Evolutionary conservation across 1,140 invertebrate species (phyloP).

Genomic region (Brachionus rubens): DNA sequence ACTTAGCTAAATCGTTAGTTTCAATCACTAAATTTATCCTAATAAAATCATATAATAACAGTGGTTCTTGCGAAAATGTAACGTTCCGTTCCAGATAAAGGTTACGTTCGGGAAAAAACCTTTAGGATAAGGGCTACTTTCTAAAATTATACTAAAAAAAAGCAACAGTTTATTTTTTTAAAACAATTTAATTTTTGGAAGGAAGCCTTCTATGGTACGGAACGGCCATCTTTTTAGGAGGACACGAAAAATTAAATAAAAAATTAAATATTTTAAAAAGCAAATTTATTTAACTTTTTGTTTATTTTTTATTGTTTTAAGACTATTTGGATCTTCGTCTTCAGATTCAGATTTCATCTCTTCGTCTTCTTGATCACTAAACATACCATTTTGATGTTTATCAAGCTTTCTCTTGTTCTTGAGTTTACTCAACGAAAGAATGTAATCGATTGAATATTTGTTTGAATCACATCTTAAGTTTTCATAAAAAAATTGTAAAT

Average conservation of each 20-base stretch:
- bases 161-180: no score
- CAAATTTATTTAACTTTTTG: constrained; percentile 21
- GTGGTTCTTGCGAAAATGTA: no score
- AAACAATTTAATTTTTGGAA: no score
- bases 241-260: neutral
- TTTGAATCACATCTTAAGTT: constrained; percentile 40
- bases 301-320: constrained; percentile 30
- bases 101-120: no score
- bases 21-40: no score
- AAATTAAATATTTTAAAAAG: neutral
- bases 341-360: constrained; percentile 26
- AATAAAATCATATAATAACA: no score
- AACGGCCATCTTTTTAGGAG: no score
- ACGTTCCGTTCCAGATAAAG: no score
- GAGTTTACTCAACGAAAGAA: constrained; percentile 20
- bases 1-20: no score
- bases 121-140: no score
- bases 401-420: constrained; percentile 34
- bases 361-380: neutral
- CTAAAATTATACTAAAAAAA: no score
- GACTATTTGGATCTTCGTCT: neutral
- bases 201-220: no score
- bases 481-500: neutral
- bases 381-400: neutral
- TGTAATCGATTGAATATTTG: constrained; percentile 44